Percentiles rank a stretch among this genome's conserved stretches.
Conservation (phyloP, 2,113 vertebrate genomes). For the Rana temporaria region DNA sequence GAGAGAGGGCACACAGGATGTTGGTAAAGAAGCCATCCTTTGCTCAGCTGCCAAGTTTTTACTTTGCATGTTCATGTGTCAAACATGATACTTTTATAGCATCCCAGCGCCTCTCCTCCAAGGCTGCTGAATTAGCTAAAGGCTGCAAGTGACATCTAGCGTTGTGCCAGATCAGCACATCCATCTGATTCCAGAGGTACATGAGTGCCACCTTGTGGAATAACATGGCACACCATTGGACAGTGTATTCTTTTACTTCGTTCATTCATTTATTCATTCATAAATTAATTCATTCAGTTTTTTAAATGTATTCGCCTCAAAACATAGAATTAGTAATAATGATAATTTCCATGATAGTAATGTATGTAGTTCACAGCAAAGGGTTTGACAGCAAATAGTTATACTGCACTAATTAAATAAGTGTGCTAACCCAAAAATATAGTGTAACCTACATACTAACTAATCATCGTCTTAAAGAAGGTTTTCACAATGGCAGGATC, state of each 20-base stretch:
- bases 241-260: neutral
- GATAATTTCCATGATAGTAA: too few relatives aligned
- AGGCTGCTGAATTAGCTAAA: conserved; percentile 1
- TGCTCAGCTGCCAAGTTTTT: conserved; percentile 50
- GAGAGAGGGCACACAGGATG: neutral
- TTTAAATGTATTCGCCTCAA: too few relatives aligned
- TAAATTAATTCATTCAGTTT: too few relatives aligned
- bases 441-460: too few relatives aligned
- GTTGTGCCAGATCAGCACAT: conserved; percentile 19
- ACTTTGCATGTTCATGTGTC: conserved; percentile 60
- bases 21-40: conserved; percentile 56
- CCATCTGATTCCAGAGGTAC: neutral
- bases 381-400: too few relatives aligned
- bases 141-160: conserved; percentile 71
- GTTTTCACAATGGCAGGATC: too few relatives aligned
- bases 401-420: too few relatives aligned
- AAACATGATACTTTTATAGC: conserved; percentile 65
- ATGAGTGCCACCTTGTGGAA: conserved; percentile 30
- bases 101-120: conserved; percentile 68
- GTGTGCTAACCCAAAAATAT: too few relatives aligned
- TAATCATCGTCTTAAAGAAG: too few relatives aligned
- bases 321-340: too few relatives aligned
- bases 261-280: neutral
- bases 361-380: too few relatives aligned
- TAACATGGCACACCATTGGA: neutral